These are phyloP conservation scores for Reinhardtius hippoglossoides DNA, from an alignment of 2,113 vertebrate species.

Conservation along the genomic window DNA sequence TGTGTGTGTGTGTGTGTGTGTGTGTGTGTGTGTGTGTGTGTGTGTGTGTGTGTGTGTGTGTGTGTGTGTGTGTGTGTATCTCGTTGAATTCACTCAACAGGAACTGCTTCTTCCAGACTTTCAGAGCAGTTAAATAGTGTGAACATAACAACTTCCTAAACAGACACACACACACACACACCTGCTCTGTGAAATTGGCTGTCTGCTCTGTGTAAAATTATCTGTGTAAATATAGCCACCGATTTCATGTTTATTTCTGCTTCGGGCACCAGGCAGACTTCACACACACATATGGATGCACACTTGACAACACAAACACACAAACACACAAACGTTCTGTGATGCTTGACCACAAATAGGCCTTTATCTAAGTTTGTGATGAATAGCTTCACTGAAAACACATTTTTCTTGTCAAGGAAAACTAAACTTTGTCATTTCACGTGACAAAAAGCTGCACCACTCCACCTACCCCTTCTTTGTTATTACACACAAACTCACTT, in stretches of 20 bases:
- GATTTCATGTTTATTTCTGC: conserved; percentile 82
- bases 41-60: not conserved
- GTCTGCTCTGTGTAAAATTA: conserved; percentile 53
- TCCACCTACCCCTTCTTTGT: conserved; percentile 6
- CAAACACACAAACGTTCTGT: not conserved
- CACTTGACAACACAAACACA: not conserved
- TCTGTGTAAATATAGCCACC: conserved; percentile 71
- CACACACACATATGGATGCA: not conserved
- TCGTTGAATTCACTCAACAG: conserved; percentile 38
- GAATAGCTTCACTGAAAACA: no score
- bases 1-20: no score
- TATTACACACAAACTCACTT: conserved; percentile 46
- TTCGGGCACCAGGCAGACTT: conserved; percentile 82
- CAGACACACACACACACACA: conserved; percentile 21
- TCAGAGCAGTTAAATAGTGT: conserved; percentile 61
- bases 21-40: no score
- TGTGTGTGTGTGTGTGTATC: not conserved
- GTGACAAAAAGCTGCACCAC: not conserved
- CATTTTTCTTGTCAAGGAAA: not conserved
- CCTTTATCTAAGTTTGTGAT: no score
- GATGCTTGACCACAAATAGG: not conserved
- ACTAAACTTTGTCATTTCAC: conserved; percentile 10
- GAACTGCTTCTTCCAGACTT: conserved; percentile 51
- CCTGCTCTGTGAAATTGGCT: conserved; percentile 41
- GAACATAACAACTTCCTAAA: conserved; percentile 76